These are phyloP conservation scores for Cyanoliseus patagonus DNA, from an alignment of 2,113 vertebrate genomes.

Conservation along the genomic window DNA sequence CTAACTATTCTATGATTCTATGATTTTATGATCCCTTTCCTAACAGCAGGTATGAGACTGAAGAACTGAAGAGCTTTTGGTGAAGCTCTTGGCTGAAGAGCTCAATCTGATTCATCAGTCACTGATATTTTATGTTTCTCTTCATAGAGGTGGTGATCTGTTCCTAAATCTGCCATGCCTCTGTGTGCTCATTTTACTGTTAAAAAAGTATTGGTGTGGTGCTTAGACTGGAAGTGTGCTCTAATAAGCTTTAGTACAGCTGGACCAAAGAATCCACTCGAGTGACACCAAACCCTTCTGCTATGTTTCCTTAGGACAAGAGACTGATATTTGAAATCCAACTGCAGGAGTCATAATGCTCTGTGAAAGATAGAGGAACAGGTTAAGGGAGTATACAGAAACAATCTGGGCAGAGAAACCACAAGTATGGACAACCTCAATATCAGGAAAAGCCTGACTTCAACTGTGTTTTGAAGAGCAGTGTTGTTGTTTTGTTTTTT, in stretches of 20 bases:
- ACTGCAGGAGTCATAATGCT: background rate
- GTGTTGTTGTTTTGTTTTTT: too few species aligned
- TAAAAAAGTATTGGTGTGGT: background rate
- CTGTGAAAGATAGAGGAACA: background rate
- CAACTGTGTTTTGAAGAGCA: background rate
- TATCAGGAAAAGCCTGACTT: background rate
- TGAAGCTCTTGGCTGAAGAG: background rate
- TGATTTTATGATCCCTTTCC: background rate
- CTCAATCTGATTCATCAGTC: background rate
- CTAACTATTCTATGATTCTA: too few species aligned
- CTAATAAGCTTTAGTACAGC: background rate
- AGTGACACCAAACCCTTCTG: background rate
- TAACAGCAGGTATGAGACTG: background rate
- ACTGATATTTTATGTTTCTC: background rate
- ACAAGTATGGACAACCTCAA: fast-evolving
- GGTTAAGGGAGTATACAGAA: background rate
- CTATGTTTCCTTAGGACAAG: background rate
- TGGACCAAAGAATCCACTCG: too few species aligned
- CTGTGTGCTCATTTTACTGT: background rate
- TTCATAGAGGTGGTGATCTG: fast-evolving
- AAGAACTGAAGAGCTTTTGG: too few species aligned
- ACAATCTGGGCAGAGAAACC: fast-evolving
- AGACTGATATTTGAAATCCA: background rate
- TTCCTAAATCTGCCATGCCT: fast-evolving
- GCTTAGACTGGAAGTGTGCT: background rate